phyloP scores from a whole-genome alignment of 2,113 vertebrate species.

The Calonectris borealis region DNA sequence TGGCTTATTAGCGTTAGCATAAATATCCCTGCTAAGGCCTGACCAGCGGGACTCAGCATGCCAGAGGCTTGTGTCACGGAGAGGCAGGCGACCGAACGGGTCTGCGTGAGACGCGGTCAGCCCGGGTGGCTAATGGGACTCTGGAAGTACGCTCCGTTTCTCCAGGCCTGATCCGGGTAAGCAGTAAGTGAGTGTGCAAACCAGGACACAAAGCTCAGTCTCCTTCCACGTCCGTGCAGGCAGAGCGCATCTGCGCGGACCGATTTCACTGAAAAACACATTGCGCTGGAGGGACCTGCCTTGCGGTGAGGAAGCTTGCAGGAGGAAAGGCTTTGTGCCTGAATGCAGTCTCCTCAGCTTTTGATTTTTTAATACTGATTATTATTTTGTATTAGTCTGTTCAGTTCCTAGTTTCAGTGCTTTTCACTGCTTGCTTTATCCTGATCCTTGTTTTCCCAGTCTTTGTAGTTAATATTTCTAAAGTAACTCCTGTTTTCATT shows the following conservation, averaged over 20 bases:
- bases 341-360: background rate
- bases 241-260: background rate
- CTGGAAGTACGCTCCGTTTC: background rate
- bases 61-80: fast-evolving
- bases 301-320: background rate
- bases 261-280: fast-evolving
- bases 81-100: fast-evolving
- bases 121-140: background rate
- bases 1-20: background rate
- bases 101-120: background rate
- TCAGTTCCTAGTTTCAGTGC: background rate
- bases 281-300: background rate
- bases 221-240: background rate
- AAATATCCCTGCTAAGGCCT: background rate
- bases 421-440: background rate
- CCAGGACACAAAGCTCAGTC: background rate
- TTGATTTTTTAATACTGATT: background rate
- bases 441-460: too few species aligned
- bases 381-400: background rate
- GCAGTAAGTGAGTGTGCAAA: background rate
- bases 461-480: background rate
- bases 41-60: fast-evolving
- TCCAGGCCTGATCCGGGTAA: background rate
- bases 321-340: background rate
- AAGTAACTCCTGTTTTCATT: background rate